Conservation (phyloP, 2,113 vertebrate species). For the Nesospiza acunhae region DNA sequence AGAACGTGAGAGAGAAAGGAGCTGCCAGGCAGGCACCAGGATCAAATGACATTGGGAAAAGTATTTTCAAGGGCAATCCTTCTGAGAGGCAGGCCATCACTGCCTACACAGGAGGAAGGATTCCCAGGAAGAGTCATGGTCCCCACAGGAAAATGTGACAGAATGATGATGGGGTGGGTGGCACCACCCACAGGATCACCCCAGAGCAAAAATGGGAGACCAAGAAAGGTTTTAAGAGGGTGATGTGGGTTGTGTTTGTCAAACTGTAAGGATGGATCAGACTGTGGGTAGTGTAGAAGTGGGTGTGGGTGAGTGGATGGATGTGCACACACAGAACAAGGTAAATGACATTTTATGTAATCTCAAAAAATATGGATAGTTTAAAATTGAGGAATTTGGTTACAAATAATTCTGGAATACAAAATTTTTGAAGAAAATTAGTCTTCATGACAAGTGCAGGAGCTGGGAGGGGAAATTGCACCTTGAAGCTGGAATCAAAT, state of each 20-base stretch:
- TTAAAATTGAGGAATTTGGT: not conserved
- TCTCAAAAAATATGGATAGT: not conserved
- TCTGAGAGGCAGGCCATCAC: not conserved
- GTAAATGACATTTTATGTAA: not conserved
- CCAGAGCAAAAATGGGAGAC: not conserved
- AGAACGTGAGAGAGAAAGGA: not conserved
- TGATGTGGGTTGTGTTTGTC: not conserved
- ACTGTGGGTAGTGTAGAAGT: not conserved
- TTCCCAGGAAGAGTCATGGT: fast-evolving
- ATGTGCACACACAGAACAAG: not conserved
- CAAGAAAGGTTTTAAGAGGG: not conserved
- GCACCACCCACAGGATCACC: not conserved
- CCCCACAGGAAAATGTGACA: fast-evolving
- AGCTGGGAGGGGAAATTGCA: not conserved
- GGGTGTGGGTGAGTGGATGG: no score
- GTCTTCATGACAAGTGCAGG: not conserved
- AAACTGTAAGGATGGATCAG: not conserved
- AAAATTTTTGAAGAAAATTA: not conserved
- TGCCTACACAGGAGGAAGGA: not conserved
- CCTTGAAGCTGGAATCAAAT: not conserved
- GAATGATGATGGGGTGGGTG: not conserved
- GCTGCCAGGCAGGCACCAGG: not conserved
- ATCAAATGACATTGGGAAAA: not conserved
- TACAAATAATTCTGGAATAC: not conserved
- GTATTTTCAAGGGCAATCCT: not conserved